These are phyloP conservation scores for Scaptodrosophila lebanonensis DNA, from an alignment of 1,140 invertebrate species.

Conservation along the genomic window DNA sequence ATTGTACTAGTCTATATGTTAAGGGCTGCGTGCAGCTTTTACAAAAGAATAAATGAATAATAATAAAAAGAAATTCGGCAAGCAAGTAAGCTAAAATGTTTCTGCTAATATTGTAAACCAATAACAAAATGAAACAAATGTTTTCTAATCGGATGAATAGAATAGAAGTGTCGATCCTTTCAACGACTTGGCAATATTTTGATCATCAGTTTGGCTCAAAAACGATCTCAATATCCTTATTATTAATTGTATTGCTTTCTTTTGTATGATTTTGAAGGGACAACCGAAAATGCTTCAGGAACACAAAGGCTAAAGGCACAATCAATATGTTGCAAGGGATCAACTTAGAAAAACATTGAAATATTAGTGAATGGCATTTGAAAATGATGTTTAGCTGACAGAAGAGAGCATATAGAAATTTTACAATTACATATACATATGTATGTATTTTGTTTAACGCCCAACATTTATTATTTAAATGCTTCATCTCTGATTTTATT, in stretches of 20 bases:
- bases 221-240: conserved; percentile 10
- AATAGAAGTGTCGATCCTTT: no score
- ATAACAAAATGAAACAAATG: neutral
- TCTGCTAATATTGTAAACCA: conserved; percentile 7
- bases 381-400: conserved; percentile 29
- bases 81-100: conserved; percentile 12
- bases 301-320: conserved; percentile 58
- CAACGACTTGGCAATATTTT: no score
- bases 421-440: no score
- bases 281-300: no score
- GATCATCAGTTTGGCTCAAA: neutral
- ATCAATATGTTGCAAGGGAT: conserved; percentile 73
- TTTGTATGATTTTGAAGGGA: no score
- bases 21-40: conserved; percentile 45
- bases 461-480: no score
- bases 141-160: no score
- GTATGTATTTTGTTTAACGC: no score
- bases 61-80: neutral
- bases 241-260: neutral
- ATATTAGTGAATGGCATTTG: conserved; percentile 24
- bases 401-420: conserved; percentile 11
- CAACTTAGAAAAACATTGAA: conserved; percentile 62
- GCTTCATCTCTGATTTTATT: no score
- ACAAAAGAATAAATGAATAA: conserved; percentile 17
- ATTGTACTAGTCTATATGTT: conserved; percentile 53